Evolutionary conservation across 2,888 invertebrate genomes (phyloP).

Genomic region (Eupithecia exiguata): DNA sequence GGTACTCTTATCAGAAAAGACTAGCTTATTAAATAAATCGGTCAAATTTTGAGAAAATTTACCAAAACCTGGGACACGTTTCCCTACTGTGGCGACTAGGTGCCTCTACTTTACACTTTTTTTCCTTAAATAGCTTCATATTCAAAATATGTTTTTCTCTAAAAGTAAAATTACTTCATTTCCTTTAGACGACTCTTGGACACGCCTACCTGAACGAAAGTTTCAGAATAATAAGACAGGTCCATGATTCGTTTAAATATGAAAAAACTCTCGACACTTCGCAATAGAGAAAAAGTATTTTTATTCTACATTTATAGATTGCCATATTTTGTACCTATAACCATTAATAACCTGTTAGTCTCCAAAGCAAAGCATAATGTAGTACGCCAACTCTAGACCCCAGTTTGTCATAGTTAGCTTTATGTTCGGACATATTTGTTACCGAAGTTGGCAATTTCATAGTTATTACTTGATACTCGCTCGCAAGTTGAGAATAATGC

Average conservation of each 20-base stretch:
- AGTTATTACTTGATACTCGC: constrained; percentile 7
- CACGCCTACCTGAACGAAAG: neutral
- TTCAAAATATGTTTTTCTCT: no score
- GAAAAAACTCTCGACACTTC: neutral
- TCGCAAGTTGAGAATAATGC: constrained; percentile 19
- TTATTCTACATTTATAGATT: constrained; percentile 1
- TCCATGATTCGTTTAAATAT: neutral
- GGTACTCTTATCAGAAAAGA: no score
- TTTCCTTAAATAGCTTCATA: no score
- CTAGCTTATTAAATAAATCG: no score
- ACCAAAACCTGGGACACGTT: neutral
- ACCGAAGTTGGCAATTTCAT: constrained; percentile 18
- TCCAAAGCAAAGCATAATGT: constrained; percentile 21
- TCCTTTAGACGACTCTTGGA: neutral
- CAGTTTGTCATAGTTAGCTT: constrained; percentile 22
- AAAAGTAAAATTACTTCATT: no score
- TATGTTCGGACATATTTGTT: constrained; percentile 23
- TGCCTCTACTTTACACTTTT: no score
- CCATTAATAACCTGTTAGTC: constrained; percentile 16
- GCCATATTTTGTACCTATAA: neutral
- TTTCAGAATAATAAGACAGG: neutral
- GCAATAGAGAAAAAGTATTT: neutral
- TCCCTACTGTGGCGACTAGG: neutral
- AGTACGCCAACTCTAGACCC: constrained; percentile 15
- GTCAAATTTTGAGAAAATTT: neutral